Percentiles rank a stretch among this genome's conserved stretches.
Evolutionary conservation across 2,113 vertebrate species (phyloP).

Genomic region (Trichomycterus rosablanca): DNA sequence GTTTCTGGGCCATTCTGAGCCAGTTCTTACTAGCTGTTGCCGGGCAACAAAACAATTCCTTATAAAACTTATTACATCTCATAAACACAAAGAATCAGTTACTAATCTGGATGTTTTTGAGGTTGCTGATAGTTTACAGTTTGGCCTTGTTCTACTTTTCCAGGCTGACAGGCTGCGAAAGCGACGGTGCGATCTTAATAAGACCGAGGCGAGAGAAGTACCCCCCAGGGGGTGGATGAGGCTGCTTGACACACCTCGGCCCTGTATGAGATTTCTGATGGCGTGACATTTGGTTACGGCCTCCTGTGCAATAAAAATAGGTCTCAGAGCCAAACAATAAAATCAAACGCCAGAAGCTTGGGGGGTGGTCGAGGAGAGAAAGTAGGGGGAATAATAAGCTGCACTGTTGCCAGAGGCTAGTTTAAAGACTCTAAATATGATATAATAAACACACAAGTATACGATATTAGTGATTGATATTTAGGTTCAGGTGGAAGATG

Average conservation of each 20-base stretch:
- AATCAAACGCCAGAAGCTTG: slow-evolving; percentile 9
- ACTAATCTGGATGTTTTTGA: too few relatives aligned
- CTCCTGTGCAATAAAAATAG: slow-evolving; percentile 53
- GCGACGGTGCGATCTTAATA: too few relatives aligned
- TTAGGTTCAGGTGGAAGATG: not conserved
- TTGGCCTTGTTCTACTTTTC: too few relatives aligned
- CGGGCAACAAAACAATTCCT: too few relatives aligned
- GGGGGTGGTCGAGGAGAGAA: not conserved
- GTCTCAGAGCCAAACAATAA: slow-evolving; percentile 46
- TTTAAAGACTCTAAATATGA: too few relatives aligned
- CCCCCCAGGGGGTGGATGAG: not conserved
- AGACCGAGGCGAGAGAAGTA: too few relatives aligned
- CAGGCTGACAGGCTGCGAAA: too few relatives aligned
- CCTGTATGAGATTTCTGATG: slow-evolving; percentile 42
- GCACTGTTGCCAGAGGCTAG: not conserved
- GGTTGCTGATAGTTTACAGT: too few relatives aligned
- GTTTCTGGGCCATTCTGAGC: too few relatives aligned
- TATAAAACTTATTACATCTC: too few relatives aligned
- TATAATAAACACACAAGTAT: not conserved
- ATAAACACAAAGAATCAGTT: too few relatives aligned
- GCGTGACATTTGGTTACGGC: slow-evolving; percentile 23
- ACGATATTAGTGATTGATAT: not conserved
- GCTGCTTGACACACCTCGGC: slow-evolving; percentile 9
- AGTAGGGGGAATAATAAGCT: not conserved
- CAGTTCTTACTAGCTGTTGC: too few relatives aligned